Conservation (phyloP, 2,797 vertebrate genomes). For the Enteromius afrohamiltoni region DNA sequence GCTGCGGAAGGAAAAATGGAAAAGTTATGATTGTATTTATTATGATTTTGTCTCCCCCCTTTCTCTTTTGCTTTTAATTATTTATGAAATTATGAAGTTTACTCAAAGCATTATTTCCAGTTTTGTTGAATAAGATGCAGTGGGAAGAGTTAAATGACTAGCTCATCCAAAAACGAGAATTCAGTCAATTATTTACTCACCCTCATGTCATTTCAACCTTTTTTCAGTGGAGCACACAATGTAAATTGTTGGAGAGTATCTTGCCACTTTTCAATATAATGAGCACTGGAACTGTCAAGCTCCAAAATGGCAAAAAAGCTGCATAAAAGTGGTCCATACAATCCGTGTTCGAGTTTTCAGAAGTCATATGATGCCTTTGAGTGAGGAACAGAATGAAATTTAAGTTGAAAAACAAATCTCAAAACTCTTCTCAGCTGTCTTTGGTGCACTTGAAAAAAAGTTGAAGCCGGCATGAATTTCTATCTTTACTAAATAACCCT, state of each 20-base stretch:
- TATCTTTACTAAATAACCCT: not conserved
- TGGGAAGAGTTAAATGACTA: slow-evolving; percentile 3
- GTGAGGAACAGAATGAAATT: not conserved
- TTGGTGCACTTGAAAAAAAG: not conserved
- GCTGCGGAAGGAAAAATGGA: slow-evolving; percentile 29
- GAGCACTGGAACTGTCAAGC: slow-evolving; percentile 8
- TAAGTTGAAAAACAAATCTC: not conserved
- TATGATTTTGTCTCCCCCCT: slow-evolving; percentile 23
- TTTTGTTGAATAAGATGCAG: slow-evolving; percentile 20
- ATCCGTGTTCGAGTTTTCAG: not conserved
- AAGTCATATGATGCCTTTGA: not conserved
- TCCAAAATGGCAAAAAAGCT: not conserved
- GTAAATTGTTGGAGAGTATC: not conserved
- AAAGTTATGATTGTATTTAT: slow-evolving; percentile 34
- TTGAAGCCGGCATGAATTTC: not conserved
- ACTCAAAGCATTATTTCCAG: not conserved
- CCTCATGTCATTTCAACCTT: slow-evolving; percentile 6
- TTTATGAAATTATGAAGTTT: slow-evolving; percentile 33
- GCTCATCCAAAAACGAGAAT: slow-evolving; percentile 7
- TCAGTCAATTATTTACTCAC: slow-evolving; percentile 20
- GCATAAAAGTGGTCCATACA: not conserved
- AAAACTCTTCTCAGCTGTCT: not conserved
- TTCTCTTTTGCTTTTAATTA: slow-evolving; percentile 18
- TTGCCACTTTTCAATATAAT: slow-evolving; percentile 4
- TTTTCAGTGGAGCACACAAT: not conserved